Evolutionary conservation across 2,888 invertebrate genomes (phyloP).

Genomic region (Eilema depressum): DNA sequence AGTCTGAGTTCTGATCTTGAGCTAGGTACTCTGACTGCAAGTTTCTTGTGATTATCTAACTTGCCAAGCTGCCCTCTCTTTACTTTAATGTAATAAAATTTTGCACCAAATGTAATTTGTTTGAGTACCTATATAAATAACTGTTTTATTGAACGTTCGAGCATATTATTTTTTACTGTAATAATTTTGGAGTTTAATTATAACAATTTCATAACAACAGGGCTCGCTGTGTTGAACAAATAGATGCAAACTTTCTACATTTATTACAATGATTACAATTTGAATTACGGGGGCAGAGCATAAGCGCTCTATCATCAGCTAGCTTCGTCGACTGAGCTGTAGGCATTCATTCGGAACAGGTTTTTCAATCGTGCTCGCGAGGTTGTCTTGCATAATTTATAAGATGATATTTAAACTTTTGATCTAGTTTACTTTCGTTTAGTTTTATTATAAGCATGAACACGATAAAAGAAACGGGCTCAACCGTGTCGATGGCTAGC

Average conservation of each 20-base stretch:
- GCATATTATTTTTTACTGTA: neutral
- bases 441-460: neutral
- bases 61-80: too few species aligned
- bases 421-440: constrained; percentile 16
- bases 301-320: constrained; percentile 19
- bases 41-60: neutral
- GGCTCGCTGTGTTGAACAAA: constrained; percentile 10
- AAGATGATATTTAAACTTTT: constrained; percentile 13
- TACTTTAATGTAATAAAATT: too few species aligned
- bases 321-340: constrained; percentile 8
- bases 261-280: constrained; percentile 22
- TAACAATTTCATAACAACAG: constrained; percentile 12
- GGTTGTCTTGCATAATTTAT: constrained; percentile 19
- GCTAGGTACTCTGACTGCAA: neutral
- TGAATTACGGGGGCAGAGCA: constrained; percentile 12
- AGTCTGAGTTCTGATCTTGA: neutral
- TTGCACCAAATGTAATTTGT: too few species aligned
- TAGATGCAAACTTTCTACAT: constrained; percentile 21
- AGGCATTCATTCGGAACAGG: constrained; percentile 19
- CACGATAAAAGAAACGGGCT: neutral
- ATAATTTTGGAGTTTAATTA: constrained; percentile 5
- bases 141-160: neutral
- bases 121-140: too few species aligned
- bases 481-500: neutral
- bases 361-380: constrained; percentile 15